These are phyloP conservation scores for Orius laevigatus DNA, from an alignment of 1,140 invertebrate species.

Conservation along the genomic window DNA sequence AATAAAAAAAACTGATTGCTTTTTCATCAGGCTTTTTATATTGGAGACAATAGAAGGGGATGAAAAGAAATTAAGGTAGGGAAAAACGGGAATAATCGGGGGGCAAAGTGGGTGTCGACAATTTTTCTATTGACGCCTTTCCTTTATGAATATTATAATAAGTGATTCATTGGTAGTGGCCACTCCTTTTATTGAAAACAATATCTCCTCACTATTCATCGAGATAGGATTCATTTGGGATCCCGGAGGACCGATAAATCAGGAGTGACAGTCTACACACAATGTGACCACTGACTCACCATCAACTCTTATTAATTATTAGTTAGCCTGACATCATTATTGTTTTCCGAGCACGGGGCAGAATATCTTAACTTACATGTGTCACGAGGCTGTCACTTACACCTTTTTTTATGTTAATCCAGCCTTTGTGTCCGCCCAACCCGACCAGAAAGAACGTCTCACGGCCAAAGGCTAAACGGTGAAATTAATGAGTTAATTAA, in stretches of 20 bases:
- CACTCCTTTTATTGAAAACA: slow-evolving; percentile 16
- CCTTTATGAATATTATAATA: slow-evolving; percentile 17
- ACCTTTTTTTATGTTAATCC: too few relatives aligned
- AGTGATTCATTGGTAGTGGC: slow-evolving; percentile 10
- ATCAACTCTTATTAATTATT: slow-evolving; percentile 11
- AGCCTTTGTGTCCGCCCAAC: too few relatives aligned
- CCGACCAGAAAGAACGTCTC: background rate
- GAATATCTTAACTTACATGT: too few relatives aligned
- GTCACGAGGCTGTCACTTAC: too few relatives aligned
- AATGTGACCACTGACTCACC: background rate
- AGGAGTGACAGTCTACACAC: background rate
- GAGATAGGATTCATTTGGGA: background rate
- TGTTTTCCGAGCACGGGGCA: background rate
- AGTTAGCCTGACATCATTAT: slow-evolving; percentile 7
- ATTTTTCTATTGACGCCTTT: slow-evolving; percentile 14
- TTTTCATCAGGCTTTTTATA: too few relatives aligned
- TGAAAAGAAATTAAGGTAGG: too few relatives aligned
- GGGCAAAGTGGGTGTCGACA: slow-evolving; percentile 14
- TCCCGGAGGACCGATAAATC: slow-evolving; percentile 9
- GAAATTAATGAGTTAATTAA: slow-evolving; percentile 11
- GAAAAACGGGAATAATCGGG: too few relatives aligned
- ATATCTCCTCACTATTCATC: slow-evolving; percentile 12
- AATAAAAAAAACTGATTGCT: too few relatives aligned
- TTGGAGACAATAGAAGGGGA: too few relatives aligned
- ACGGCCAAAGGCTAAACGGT: slow-evolving; percentile 9